Percentiles rank a stretch among this genome's conserved stretches.
These are phyloP conservation scores for Heliornis fulica DNA, from an alignment of 2,113 vertebrate genomes.

Conservation along the genomic window DNA sequence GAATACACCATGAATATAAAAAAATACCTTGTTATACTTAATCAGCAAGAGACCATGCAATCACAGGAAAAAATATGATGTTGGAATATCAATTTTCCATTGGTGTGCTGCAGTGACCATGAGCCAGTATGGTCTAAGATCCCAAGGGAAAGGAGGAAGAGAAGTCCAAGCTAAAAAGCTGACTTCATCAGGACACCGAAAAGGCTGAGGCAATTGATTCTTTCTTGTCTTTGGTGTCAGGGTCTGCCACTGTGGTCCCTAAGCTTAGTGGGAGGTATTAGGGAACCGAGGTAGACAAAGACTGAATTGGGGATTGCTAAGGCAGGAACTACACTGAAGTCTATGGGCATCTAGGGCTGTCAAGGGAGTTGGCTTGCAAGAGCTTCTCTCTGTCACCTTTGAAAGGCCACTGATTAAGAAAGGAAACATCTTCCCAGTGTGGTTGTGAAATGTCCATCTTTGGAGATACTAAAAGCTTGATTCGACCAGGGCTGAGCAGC, in stretches of 20 bases:
- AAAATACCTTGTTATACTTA: not conserved
- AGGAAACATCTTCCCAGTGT: not conserved
- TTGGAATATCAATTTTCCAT: not conserved
- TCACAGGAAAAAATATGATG: not conserved
- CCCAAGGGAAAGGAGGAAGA: not conserved
- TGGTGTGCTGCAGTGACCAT: not conserved
- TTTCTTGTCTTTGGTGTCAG: not conserved
- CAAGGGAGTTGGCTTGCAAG: not conserved
- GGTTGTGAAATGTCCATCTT: not conserved
- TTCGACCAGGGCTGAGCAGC: not conserved
- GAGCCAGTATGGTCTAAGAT: not conserved
- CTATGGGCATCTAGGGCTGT: not conserved
- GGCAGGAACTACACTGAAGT: not conserved
- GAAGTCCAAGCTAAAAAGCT: too few species aligned
- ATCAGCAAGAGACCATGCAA: not conserved
- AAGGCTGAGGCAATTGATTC: not conserved
- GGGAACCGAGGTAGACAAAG: not conserved
- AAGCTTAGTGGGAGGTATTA: not conserved
- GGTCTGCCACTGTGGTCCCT: not conserved
- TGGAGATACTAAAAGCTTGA: not conserved
- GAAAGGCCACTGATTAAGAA: not conserved
- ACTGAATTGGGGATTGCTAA: not conserved
- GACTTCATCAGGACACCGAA: not conserved
- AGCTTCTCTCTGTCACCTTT: not conserved
- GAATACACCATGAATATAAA: not conserved